Percentiles rank a stretch among this genome's conserved stretches.
Evolutionary conservation across 2,888 invertebrate genomes (phyloP).

Genomic region (Antheraea yamamai): DNA sequence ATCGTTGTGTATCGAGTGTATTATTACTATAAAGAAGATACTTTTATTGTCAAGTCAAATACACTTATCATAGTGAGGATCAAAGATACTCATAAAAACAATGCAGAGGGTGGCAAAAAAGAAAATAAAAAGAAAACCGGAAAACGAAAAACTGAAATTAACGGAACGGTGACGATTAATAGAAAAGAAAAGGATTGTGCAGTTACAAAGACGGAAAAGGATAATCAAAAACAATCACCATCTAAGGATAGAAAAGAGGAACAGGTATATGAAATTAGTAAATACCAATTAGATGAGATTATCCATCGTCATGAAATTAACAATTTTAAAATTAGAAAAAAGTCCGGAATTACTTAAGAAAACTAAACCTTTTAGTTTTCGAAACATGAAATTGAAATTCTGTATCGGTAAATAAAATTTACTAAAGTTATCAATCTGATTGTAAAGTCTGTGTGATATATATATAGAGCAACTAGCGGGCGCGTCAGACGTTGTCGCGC

Average conservation of each 20-base stretch:
- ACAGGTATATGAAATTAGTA: constrained; percentile 51
- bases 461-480: neutral
- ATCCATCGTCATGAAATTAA: neutral
- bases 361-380: neutral
- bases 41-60: constrained; percentile 34
- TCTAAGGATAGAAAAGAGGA: constrained; percentile 57
- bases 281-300: constrained; percentile 10
- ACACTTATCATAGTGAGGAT: constrained; percentile 86
- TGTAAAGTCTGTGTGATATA: neutral
- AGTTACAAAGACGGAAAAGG: constrained; percentile 63
- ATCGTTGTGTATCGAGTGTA: constrained; percentile 18
- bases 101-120: constrained; percentile 83
- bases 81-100: constrained; percentile 83
- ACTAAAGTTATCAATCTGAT: neutral
- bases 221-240: constrained; percentile 54
- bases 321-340: neutral
- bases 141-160: constrained; percentile 81
- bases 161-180: constrained; percentile 74
- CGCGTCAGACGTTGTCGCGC: no score
- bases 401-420: neutral
- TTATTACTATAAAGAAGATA: constrained; percentile 16
- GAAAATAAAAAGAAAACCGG: constrained; percentile 84
- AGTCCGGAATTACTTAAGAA: neutral
- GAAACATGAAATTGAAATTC: neutral
- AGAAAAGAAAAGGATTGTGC: constrained; percentile 63